These are phyloP conservation scores for Rhea pennata DNA, from an alignment of 2,113 vertebrate genomes.

Conservation along the genomic window DNA sequence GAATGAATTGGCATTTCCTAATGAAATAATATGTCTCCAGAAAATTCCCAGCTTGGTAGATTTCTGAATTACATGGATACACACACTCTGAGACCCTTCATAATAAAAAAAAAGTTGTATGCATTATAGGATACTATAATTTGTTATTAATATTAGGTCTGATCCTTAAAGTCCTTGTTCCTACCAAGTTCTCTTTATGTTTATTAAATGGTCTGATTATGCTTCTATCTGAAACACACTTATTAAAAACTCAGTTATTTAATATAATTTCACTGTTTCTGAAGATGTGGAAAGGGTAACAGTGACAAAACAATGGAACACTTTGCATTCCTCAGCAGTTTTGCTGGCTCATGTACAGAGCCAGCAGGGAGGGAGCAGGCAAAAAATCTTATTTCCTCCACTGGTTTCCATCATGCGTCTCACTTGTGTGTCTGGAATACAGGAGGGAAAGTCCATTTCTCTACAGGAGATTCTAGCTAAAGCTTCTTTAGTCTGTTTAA, in stretches of 20 bases:
- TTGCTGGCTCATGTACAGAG: neutral
- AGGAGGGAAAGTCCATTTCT: neutral
- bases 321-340: neutral
- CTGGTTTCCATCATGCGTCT: neutral
- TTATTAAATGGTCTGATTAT: neutral
- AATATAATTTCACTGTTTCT: neutral
- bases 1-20: neutral
- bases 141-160: neutral
- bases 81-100: neutral
- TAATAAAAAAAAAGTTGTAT: neutral
- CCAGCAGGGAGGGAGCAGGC: neutral
- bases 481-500: neutral
- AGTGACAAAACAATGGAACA: neutral
- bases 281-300: neutral
- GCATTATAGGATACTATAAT: neutral
- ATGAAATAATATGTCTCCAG: neutral
- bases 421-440: neutral
- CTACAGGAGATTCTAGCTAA: neutral
- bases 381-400: neutral
- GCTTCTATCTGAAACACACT: neutral
- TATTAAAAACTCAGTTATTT: neutral
- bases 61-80: neutral
- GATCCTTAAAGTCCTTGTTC: neutral
- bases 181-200: neutral
- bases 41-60: neutral